Evolutionary conservation across 2,113 vertebrate species (phyloP), one percentile per base, ranked within the genome.

Genomic region (Pongo pygmaeus): DNA sequence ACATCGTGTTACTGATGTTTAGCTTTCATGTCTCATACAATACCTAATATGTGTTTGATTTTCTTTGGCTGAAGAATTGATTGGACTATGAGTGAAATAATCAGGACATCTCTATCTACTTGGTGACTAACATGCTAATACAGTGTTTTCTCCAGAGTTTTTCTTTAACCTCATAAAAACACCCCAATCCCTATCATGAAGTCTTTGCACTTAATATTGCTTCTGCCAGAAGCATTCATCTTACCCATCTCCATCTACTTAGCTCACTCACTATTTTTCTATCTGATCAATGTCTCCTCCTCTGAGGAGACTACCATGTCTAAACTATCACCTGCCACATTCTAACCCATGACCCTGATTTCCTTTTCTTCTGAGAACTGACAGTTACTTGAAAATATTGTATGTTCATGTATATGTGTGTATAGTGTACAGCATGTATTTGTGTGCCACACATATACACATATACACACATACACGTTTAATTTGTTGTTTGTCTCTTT

Each of bases 251-350:
- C 43, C 25, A 87, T 69, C 43, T 89, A 23, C 18, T 81, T 93
- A 89, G 16, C 40, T 87, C 12, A 22, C n/a, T 95, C 22, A 78
- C 23, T 89, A 55, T 80, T 93, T 95, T 84, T 94, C 3, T 80
- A 86, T 4, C 50, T 93, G 13, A 93, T 77, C 43, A 81, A n/a
- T 61, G 13, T 30, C 8, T 59, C 22, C 57, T 75, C 43, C 52
- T 80, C 55, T 80, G 46, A 64, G 61, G 61, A 64, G 59, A 32
- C 35, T 25, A 87, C 11, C 40, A 1, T 61, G 48, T 85, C 79
- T 94, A 92, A 96, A 93, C 43, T 74, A 89, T 22, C 40, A 93
- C n/a, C 13, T n/a, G 46, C 59, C 13, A 89, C 52, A 69, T 69
- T 13, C 32, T 72, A n/a, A 85, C 11, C 8, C 5, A 61, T 77